Conservation (phyloP, 1,140 invertebrate genomes). For the Eurosta solidaginis region DNA sequence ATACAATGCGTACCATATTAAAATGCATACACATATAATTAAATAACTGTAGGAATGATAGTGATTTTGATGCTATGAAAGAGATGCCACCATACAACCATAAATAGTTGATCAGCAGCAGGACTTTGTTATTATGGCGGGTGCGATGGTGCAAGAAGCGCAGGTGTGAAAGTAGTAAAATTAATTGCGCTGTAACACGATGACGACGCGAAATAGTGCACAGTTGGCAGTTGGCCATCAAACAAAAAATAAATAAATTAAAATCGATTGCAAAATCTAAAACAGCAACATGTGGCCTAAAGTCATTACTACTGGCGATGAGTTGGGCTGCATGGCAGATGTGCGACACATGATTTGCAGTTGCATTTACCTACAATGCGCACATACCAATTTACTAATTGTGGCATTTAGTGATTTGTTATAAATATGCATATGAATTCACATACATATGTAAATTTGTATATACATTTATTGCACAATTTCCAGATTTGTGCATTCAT, state of each 20-base stretch:
- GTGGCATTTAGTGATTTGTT: neutral
- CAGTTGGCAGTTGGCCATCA: neutral
- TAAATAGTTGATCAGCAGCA: no score
- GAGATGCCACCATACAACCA: neutral
- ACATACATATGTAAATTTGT: neutral
- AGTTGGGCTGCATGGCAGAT: neutral
- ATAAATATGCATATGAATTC: neutral
- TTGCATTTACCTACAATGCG: neutral
- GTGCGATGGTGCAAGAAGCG: neutral
- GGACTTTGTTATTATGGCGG: no score
- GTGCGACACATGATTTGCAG: neutral
- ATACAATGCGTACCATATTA: no score
- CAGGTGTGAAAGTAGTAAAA: constrained; percentile 25
- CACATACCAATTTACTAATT: neutral
- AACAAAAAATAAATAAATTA: neutral
- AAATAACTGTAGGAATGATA: neutral
- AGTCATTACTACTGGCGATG: neutral
- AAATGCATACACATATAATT: neutral
- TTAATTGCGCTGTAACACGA: neutral
- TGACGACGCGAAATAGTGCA: neutral
- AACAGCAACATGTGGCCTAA: neutral
- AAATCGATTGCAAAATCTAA: neutral
- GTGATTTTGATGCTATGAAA: neutral
- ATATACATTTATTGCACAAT: no score
- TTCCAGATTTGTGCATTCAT: neutral